These are phyloP conservation scores for Balearica regulorum DNA, from an alignment of 2,797 vertebrate genomes.

Conservation along the genomic window DNA sequence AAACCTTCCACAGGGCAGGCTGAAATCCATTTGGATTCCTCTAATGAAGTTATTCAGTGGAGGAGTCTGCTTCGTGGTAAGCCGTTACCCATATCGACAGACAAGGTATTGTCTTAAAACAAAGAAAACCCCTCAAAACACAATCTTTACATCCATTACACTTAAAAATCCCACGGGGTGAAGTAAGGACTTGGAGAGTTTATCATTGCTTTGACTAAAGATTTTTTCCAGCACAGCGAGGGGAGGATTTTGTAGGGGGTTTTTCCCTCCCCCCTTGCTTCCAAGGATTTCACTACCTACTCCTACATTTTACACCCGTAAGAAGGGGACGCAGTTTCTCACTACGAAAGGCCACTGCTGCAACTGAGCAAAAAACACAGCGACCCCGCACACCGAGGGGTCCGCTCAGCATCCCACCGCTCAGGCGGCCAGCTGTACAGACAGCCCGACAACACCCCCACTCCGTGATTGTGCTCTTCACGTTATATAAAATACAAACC, in stretches of 20 bases:
- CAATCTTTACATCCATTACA: neutral
- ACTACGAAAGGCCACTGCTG: neutral
- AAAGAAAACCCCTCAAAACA: neutral
- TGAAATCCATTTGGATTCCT: neutral
- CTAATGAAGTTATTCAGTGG: neutral
- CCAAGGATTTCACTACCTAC: neutral
- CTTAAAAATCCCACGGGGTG: neutral
- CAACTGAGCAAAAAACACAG: neutral
- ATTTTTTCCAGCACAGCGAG: neutral
- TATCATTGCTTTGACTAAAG: neutral
- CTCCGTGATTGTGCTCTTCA: rapidly evolving
- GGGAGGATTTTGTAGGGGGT: neutral
- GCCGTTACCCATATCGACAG: neutral
- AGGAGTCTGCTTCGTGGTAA: neutral
- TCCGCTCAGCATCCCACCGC: neutral
- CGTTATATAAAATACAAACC: neutral
- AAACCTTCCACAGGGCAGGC: neutral
- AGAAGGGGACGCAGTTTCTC: neutral
- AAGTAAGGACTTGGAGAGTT: neutral
- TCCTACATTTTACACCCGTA: neutral
- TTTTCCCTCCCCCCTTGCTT: neutral
- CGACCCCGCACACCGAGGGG: rapidly evolving
- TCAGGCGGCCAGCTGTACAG: too few relatives aligned
- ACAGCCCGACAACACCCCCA: too few relatives aligned
- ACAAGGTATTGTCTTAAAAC: neutral